These are phyloP conservation scores for Cephalotes varians DNA, from an alignment of 2,888 invertebrate genomes.

Conservation along the genomic window DNA sequence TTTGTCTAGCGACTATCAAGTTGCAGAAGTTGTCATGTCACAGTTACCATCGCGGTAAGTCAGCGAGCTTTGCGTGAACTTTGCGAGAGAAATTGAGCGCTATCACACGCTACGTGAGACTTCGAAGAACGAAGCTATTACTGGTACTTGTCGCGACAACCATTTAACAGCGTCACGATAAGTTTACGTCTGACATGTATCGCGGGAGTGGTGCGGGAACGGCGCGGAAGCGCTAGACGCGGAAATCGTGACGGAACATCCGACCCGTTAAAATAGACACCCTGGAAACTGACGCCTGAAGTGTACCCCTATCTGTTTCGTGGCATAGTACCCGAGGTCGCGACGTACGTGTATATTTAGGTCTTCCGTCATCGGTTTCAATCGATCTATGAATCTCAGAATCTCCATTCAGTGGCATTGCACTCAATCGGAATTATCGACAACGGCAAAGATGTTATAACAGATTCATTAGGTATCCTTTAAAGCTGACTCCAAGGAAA, in stretches of 20 bases:
- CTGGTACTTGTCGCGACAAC: slow-evolving; percentile 38
- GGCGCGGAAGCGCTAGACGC: slow-evolving; percentile 61
- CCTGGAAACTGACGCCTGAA: slow-evolving; percentile 66
- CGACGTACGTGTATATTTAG: slow-evolving; percentile 75
- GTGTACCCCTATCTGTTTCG: slow-evolving; percentile 49
- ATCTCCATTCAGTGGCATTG: slow-evolving; percentile 56
- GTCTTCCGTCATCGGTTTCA: slow-evolving; percentile 72
- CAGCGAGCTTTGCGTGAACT: slow-evolving; percentile 21
- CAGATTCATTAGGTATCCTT: neutral
- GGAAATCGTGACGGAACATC: slow-evolving; percentile 73
- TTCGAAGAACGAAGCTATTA: slow-evolving; percentile 34
- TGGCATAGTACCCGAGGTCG: slow-evolving; percentile 59
- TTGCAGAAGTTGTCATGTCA: neutral
- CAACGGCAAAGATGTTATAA: neutral
- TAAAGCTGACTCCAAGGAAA: neutral
- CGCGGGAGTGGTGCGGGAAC: slow-evolving; percentile 32
- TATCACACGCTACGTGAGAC: slow-evolving; percentile 14
- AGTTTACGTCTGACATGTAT: slow-evolving; percentile 44
- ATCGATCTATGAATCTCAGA: slow-evolving; percentile 61
- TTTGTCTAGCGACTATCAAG: neutral
- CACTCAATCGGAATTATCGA: slow-evolving; percentile 55
- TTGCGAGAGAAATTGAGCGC: slow-evolving; percentile 31
- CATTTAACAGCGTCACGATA: slow-evolving; percentile 47
- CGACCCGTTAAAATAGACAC: slow-evolving; percentile 78
- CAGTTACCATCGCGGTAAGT: slow-evolving; percentile 8